Conservation (phyloP, 2,113 vertebrate species). For the Nannospalax galili region DNA sequence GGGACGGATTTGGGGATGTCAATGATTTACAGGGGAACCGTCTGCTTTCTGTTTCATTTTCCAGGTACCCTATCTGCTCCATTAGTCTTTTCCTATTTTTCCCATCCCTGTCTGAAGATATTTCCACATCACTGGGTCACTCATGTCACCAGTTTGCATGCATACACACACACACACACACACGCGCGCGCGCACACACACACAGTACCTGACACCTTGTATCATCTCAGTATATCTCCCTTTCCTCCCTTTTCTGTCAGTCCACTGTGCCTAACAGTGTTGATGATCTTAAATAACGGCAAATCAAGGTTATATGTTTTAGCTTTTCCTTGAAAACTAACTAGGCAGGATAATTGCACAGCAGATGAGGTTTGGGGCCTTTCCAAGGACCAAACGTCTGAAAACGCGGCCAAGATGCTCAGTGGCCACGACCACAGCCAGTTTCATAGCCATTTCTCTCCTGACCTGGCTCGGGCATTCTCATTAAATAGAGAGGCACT, state of each 20-base stretch:
- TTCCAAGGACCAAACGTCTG: conserved; percentile 12
- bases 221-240: neutral
- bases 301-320: neutral
- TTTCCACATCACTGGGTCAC: neutral
- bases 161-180: neutral
- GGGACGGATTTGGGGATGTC: neutral
- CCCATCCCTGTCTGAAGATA: neutral
- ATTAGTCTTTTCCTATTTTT: neutral
- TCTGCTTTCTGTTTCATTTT: neutral
- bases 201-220: neutral
- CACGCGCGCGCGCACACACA: neutral
- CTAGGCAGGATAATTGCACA: neutral
- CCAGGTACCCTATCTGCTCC: neutral
- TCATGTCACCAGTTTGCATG: neutral
- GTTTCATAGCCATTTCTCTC: conserved; percentile 62
- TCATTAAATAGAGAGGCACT: conserved; percentile 61
- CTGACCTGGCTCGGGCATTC: conserved; percentile 32
- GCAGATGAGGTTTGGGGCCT: conserved; percentile 39
- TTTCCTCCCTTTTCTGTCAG: neutral
- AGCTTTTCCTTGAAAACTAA: conserved; percentile 9
- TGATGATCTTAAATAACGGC: neutral
- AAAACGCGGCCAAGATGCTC: conserved; percentile 54
- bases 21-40: neutral
- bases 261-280: neutral
- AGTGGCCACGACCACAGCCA: neutral